These are phyloP conservation scores for Spisula subtruncata DNA, from an alignment of 2,888 invertebrate genomes.

Conservation along the genomic window DNA sequence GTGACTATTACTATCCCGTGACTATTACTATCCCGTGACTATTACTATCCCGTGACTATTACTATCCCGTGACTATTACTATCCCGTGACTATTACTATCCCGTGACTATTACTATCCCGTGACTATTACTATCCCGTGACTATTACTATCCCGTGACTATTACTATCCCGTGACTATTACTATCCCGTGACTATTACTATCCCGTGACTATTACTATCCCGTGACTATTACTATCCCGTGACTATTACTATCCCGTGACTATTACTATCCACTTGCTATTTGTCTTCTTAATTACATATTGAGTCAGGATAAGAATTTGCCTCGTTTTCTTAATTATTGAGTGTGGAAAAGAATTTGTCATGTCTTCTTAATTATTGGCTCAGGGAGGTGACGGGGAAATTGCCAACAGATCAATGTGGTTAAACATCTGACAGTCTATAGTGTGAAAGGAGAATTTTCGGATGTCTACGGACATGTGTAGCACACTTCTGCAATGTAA, in stretches of 20 bases:
- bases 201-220: not conserved
- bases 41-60: not conserved
- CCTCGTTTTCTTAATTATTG: too few species aligned
- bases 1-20: not conserved
- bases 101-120: not conserved
- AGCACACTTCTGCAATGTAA: too few species aligned
- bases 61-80: not conserved
- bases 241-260: not conserved
- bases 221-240: not conserved
- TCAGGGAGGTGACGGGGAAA: too few species aligned
- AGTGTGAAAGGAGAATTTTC: too few species aligned
- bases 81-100: not conserved
- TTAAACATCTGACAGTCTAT: too few species aligned
- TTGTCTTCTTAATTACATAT: not conserved
- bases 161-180: not conserved
- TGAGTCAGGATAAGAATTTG: too few species aligned
- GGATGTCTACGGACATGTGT: too few species aligned
- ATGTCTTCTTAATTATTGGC: too few species aligned
- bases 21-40: not conserved
- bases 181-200: not conserved
- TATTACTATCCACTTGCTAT: not conserved
- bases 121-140: not conserved
- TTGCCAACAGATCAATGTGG: too few species aligned
- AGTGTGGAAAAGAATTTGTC: too few species aligned
- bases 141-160: not conserved